These are phyloP conservation scores for Lipotes vexillifer DNA, from an alignment of 2,113 vertebrate genomes.

Conservation along the genomic window DNA sequence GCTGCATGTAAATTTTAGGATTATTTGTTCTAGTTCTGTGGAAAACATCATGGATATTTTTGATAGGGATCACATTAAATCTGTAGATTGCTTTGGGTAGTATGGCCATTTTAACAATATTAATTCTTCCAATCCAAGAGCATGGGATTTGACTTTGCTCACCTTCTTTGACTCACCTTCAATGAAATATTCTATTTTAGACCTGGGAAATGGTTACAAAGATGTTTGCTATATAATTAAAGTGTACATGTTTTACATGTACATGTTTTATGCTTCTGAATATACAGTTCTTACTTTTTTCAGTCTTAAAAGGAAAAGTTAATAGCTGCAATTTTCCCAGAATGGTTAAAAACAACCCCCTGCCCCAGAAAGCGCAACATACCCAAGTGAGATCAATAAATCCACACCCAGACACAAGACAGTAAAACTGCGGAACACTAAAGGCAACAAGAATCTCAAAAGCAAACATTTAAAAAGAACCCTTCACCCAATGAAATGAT, in stretches of 20 bases:
- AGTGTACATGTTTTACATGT: neutral
- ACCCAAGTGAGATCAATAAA: neutral
- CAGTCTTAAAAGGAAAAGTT: neutral
- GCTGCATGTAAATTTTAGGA: no score
- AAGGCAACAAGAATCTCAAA: neutral
- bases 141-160: neutral
- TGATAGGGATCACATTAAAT: no score
- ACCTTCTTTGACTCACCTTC: neutral
- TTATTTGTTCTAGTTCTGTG: no score
- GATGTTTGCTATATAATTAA: neutral
- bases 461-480: neutral
- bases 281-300: neutral
- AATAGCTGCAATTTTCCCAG: neutral
- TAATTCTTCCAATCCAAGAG: no score
- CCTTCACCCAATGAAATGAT: neutral
- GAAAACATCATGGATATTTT: no score
- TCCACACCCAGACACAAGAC: neutral
- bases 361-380: neutral
- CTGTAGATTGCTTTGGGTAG: no score
- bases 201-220: neutral
- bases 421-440: neutral
- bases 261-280: neutral
- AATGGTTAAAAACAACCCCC: neutral
- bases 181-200: slow-evolving; percentile 6
- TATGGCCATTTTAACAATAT: no score